Conservation (phyloP, 2,888 invertebrate species). For the Hirtodrosophila cameraria region DNA sequence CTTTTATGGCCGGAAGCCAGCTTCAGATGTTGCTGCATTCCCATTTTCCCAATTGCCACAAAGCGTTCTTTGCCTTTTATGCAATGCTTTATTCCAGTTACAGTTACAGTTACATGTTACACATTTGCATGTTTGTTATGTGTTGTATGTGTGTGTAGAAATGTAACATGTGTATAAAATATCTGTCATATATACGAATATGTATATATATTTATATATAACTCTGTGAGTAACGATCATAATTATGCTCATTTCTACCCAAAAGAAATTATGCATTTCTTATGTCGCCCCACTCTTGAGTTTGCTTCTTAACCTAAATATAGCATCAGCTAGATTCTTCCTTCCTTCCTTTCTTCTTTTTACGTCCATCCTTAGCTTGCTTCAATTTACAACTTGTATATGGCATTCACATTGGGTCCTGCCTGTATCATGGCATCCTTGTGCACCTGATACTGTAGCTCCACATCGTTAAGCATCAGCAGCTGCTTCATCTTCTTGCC, state of each 20-base stretch:
- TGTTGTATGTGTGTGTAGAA: constrained; percentile 5
- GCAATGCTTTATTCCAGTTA: constrained; percentile 21
- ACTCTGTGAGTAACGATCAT: constrained; percentile 35
- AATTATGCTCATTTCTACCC: constrained; percentile 36
- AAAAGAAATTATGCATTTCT: constrained; percentile 37
- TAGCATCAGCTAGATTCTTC: background rate
- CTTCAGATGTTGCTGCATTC: too few relatives aligned
- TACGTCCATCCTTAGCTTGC: background rate
- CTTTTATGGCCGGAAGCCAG: constrained; percentile 18
- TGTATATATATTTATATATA: background rate
- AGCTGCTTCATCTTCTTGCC: constrained; percentile 94
- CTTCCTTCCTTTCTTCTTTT: background rate
- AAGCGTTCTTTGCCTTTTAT: constrained; percentile 7
- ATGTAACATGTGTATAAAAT: constrained; percentile 11
- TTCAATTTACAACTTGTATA: constrained; percentile 51
- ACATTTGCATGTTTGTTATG: background rate
- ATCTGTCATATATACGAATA: background rate
- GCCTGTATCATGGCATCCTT: constrained; percentile 92
- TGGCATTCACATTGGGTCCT: constrained; percentile 89
- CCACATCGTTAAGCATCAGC: constrained; percentile 86
- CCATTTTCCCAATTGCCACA: background rate
- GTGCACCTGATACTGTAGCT: constrained; percentile 90
- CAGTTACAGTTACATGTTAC: constrained; percentile 2
- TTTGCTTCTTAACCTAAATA: constrained; percentile 2
- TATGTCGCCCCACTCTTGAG: constrained; percentile 6